A percentile compares a stretch with the other conserved stretches of the same genome.
phyloP scores from a whole-genome alignment of 2,797 vertebrate genomes.

The Sebastiscus albofasciatus region DNA sequence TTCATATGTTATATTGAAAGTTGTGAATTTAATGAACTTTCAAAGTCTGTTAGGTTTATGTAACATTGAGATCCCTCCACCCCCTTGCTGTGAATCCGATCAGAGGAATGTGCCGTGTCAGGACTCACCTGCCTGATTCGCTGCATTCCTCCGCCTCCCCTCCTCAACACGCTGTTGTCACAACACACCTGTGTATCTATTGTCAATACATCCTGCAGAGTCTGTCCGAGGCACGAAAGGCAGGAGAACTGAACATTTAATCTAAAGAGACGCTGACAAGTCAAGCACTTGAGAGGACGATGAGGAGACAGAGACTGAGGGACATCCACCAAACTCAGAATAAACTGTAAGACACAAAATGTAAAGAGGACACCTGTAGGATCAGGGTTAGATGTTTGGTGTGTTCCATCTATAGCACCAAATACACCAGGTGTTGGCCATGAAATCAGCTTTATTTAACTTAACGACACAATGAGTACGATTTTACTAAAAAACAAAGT shows the following conservation, averaged over 20 bases:
- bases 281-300: background rate
- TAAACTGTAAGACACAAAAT: background rate
- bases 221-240: background rate
- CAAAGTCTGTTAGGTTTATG: background rate
- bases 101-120: conserved; percentile 4
- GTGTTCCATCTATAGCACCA: background rate
- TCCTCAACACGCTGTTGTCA: conserved; percentile 49
- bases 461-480: background rate
- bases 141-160: background rate
- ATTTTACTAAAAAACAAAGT: background rate
- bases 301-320: background rate
- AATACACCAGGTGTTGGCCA: background rate
- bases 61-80: background rate
- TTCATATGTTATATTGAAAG: background rate
- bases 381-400: background rate
- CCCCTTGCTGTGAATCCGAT: background rate
- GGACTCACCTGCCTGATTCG: conserved; percentile 23
- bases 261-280: background rate
- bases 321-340: background rate
- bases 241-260: background rate
- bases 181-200: conserved; percentile 60
- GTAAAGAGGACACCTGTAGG: background rate
- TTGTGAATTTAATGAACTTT: background rate
- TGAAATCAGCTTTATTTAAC: background rate
- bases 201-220: conserved; percentile 57